phyloP scores from a whole-genome alignment of 37 sponge, comb jelly and placozoan species.

The Ephydatia muelleri region DNA sequence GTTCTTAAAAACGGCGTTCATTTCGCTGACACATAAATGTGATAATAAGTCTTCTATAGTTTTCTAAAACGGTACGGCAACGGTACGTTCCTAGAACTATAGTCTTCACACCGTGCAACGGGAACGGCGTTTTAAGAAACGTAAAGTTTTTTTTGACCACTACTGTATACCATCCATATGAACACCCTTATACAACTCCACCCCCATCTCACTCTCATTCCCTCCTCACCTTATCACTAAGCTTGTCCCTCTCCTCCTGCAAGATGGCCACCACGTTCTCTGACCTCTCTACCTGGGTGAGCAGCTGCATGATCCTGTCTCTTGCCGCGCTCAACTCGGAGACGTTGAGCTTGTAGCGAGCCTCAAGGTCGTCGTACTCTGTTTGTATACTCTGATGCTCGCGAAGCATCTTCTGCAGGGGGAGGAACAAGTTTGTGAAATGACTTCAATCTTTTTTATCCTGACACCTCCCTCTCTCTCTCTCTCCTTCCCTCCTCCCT shows the following conservation, averaged over 20 bases:
- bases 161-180: not conserved
- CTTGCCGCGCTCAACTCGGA: constrained; percentile 61
- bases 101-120: too few species aligned
- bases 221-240: constrained; percentile 13
- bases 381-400: constrained; percentile 41
- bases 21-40: too few species aligned
- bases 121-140: too few species aligned
- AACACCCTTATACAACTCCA: not conserved
- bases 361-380: constrained; percentile 52
- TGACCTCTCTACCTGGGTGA: constrained; percentile 46
- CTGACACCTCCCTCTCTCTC: too few species aligned
- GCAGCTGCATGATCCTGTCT: constrained; percentile 49
- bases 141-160: too few species aligned
- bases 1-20: too few species aligned
- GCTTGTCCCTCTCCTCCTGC: constrained; percentile 26
- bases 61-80: too few species aligned
- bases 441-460: too few species aligned
- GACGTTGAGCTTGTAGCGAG: constrained; percentile 32
- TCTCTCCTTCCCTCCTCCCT: too few species aligned
- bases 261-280: constrained; percentile 20
- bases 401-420: constrained; percentile 12
- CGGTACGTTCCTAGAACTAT: too few species aligned
- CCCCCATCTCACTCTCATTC: not conserved
- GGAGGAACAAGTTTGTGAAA: too few species aligned
- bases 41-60: too few species aligned